Percentiles rank a stretch among this genome's conserved stretches.
Conservation (phyloP, 2,888 invertebrate genomes). For the Chrysomela aeneicollis region DNA sequence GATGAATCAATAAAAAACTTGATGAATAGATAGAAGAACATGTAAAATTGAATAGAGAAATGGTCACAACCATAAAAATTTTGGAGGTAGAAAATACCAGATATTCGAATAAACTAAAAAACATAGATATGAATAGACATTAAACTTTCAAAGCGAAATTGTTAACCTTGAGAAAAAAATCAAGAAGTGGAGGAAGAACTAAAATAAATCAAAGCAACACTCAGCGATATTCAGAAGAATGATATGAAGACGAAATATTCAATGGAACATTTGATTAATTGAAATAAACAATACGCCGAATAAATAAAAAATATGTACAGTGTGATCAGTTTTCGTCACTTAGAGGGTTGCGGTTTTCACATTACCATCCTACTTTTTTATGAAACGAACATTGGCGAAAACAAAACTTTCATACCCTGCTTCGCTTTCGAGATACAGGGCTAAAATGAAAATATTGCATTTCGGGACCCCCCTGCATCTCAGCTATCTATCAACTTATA, state of each 20-base stretch:
- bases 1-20: not conserved
- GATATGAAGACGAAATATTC: not conserved
- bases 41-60: not conserved
- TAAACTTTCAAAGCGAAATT: too few species aligned
- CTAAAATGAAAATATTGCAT: too few species aligned
- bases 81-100: not conserved
- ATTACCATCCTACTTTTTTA: too few species aligned
- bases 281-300: not conserved
- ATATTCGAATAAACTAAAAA: not conserved
- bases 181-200: not conserved
- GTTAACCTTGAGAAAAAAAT: too few species aligned
- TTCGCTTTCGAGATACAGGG: too few species aligned
- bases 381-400: too few species aligned
- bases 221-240: not conserved
- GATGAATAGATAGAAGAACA: not conserved
- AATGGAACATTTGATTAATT: not conserved
- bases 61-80: constrained; percentile 6
- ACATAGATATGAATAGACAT: not conserved
- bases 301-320: not conserved
- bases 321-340: too few species aligned
- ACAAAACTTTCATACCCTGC: too few species aligned
- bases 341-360: too few species aligned
- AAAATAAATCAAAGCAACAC: constrained; percentile 3
- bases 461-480: too few species aligned
- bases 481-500: too few species aligned